Evolutionary conservation across 2,888 invertebrate species (phyloP), one percentile per base, ranked within the genome.

Genomic region (Hetaerina titia): DNA sequence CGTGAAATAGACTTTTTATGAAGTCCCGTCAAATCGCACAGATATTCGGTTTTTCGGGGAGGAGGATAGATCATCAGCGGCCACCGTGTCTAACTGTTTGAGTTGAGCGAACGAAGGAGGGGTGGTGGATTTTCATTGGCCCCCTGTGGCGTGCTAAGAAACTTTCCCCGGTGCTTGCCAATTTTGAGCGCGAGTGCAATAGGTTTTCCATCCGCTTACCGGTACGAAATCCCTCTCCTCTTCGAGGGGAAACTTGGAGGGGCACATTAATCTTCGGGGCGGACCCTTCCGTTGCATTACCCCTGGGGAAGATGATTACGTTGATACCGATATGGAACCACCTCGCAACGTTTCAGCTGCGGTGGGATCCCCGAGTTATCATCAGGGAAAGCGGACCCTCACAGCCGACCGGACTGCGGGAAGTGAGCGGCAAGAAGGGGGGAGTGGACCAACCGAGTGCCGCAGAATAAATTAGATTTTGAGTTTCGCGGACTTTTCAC

Each of bases 251-350:
- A 22, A 69, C 69, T 69, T n/a, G 69, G 8, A n/a, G 6, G 81
- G 81, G 81, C 31, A 13, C 13, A 69, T 69, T 69, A 69, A 69
- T 69, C 69, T 69, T n/a, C 22, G n/a, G n/a, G 22, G 19, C 31
- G 81, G 81, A 81, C 81, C 81, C 69, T 69, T 69, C 69, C 69
- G 69, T n/a, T 69, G 81, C 81, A 81, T 81, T 81, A 81, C 11
- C 31, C 81, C 31, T 11, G 81, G 81, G 31, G 25, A 81, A 81
- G 81, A 31, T 81, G 81, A 31, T 81, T 15, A 31, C 15, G 31
- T 15, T 31, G 81, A 81, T 81, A 31, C 81, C 81, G 25, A 31
- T 69, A 69, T n/a, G n/a, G 69, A 69, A 7, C 13, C 69, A n/a
- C 13, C 69, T 69, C 69, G n/a, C 69, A 45, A 45, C 69, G 69